Evolutionary conservation across 1,140 invertebrate species (phyloP), one percentile per base, ranked within the genome.

Genomic region (Procambarus clarkii): DNA sequence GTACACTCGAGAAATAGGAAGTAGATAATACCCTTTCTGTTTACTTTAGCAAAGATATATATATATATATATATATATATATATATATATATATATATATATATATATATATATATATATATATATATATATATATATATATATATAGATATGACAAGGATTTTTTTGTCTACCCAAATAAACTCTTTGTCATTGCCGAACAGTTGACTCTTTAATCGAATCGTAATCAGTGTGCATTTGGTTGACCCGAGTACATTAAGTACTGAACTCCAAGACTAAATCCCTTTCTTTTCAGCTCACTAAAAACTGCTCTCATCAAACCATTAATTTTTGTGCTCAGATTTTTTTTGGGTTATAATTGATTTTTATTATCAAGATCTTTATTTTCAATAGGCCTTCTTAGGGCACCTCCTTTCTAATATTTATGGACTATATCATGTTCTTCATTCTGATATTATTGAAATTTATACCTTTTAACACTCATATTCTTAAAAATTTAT

Each of bases 151-250:
- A 34, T 71, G 24, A 8, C n/a, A 71, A 18, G 11, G 69, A 18
- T 3, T 34, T n/a, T 71, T 71, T 24, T 71, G 4, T 69, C 18
- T 71, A 18, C 3, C 2, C n/a, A 24, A 24, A 71, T 34, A 7
- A 34, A 24, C 3, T 21, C 69, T 11, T 34, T 34, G 34, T 71
- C 69, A 71, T 71, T 24, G 2, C 24, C 4, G 24, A 18, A 71
- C n/a, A 71, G 21, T 24, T 8, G 24, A 64, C 9, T n/a, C n/a
- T n/a, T n/a, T 71, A 71, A 71, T 34, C 5, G 5, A 11, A 34
- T 71, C 34, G 34, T 34, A 71, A 71, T 71, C 69, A 71, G 69
- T 71, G 69, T 71, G 69, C 69, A 71, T 71, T 71, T 71, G 69
- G 69, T 71, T 7, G 11, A 71, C 7, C 60, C 0, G 7, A 71